phyloP scores from a whole-genome alignment of 92 coral and sea anemone species.

The Porites lobata region DNA sequence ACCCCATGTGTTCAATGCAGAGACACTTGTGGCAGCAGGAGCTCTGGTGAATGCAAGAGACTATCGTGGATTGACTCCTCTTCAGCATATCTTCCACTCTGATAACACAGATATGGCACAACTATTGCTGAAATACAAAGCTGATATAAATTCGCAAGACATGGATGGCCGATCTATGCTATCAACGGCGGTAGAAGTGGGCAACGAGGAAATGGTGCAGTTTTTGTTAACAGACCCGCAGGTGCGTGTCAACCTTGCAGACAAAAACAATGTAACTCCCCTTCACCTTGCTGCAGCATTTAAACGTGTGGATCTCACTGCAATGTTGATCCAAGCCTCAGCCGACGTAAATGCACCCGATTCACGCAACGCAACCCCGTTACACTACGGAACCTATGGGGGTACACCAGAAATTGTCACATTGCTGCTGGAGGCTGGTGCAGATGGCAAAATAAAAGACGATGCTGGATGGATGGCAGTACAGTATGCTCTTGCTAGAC shows the following conservation, averaged over 20 bases:
- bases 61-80: conserved; percentile 55
- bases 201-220: conserved; percentile 34
- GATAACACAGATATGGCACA: conserved; percentile 42
- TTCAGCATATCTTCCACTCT: conserved; percentile 35
- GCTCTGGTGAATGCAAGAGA: conserved; percentile 38
- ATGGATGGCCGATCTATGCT: conserved; percentile 35
- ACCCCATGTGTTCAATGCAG: conserved; percentile 35
- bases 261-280: conserved; percentile 45
- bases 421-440: conserved; percentile 46
- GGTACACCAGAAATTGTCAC: conserved; percentile 66
- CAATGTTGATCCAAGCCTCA: conserved; percentile 35
- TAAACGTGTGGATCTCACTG: conserved; percentile 35
- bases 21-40: conserved; percentile 35
- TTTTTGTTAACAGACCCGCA: conserved; percentile 35
- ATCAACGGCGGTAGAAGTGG: conserved; percentile 45
- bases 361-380: conserved; percentile 37
- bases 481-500: conserved; percentile 55
- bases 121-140: conserved; percentile 22
- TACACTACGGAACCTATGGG: conserved; percentile 62
- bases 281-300: conserved; percentile 60
- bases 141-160: conserved; percentile 41
- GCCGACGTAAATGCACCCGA: conserved; percentile 54
- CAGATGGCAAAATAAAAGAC: conserved; percentile 25
- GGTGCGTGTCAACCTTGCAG: conserved; percentile 31
- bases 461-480: conserved; percentile 33